Evolutionary conservation across 2,888 invertebrate genomes (phyloP), one percentile per base, ranked within the genome.

Genomic region (Brachyopa scutellaris): DNA sequence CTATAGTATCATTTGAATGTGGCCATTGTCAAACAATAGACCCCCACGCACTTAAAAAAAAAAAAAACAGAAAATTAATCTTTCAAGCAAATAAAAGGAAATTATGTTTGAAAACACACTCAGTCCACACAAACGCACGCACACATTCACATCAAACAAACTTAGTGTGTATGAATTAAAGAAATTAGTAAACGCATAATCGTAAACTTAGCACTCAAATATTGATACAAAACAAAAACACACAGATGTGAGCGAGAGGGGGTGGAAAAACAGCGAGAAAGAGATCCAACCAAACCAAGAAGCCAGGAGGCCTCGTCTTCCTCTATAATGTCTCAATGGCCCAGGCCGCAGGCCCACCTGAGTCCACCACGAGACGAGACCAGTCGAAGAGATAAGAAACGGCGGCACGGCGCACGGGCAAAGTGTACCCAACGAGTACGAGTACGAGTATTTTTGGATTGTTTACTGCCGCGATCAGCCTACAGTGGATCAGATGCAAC

Each of bases 151-250:
- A n/a, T n/a, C 59, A 40, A 61, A 66, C 66, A 66, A 31, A 13
- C n/a, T 7, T 17, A 23, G 67, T 57, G 55, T 26, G 57, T 47
- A 69, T 49, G 69, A 69, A 69, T 69, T 69, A 72, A 62, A 72
- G n/a, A 61, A 72, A 72, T 61, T 62, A 53, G 61, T 72, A 61
- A 53, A 72, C 51, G 42, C 61, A 53, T 53, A 72, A 61, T 72
- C 72, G 61, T 72, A 72, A 72, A 72, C 61, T 72, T 72, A 23
- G 51, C 72, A 61, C 72, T 62, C 72, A 72, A 62, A 72, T 62
- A 62, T 62, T 72, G 72, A 26, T 3, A 61, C 61, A 53, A 9
- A 33, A n/a, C n/a, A n/a, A n/a, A 23, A 15, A 36, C 45, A 31
- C 19, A 15, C 42, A 21, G 29, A 7, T 19, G 19, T 19, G 33